phyloP scores from a whole-genome alignment of 2,113 vertebrate genomes.

The Tachysurus fulvidraco region DNA sequence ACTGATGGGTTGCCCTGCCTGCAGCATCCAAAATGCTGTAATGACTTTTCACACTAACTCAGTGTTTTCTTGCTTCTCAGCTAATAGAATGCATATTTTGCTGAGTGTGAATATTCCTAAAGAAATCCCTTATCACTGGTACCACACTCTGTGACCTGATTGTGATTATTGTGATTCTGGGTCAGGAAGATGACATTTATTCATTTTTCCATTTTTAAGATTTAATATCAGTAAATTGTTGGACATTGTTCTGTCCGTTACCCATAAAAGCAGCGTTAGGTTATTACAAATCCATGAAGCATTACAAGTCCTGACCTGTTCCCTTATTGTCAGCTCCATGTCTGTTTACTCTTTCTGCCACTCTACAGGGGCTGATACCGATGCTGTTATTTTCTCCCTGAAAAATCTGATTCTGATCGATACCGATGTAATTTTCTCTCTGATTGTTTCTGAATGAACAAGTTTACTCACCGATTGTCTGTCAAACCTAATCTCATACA shows the following conservation, averaged over 20 bases:
- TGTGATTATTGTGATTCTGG: slow-evolving; percentile 17
- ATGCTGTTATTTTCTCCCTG: background rate
- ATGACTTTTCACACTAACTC: slow-evolving; percentile 44
- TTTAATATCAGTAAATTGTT: slow-evolving; percentile 57
- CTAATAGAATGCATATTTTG: background rate
- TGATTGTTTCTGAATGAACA: background rate
- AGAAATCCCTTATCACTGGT: slow-evolving; percentile 14
- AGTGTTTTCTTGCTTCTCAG: background rate
- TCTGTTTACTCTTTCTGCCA: slow-evolving; percentile 7
- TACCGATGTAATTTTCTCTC: background rate
- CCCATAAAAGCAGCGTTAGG: slow-evolving; percentile 27
- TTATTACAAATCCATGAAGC: slow-evolving; percentile 49
- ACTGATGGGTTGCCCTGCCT: slow-evolving; percentile 54
- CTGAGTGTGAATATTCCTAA: slow-evolving; percentile 19
- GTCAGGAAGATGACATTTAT: background rate
- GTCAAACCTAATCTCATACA: background rate
- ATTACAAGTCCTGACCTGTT: slow-evolving; percentile 17
- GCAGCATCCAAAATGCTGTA: slow-evolving; percentile 54
- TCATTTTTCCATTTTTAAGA: slow-evolving; percentile 30
- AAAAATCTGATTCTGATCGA: background rate
- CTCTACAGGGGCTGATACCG: background rate
- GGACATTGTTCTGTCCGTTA: slow-evolving; percentile 41
- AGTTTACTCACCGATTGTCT: background rate
- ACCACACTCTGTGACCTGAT: background rate
- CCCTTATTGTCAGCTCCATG: slow-evolving; percentile 18